These are phyloP conservation scores for Onychomys torridus DNA, from an alignment of 2,797 vertebrate species.

Conservation along the genomic window DNA sequence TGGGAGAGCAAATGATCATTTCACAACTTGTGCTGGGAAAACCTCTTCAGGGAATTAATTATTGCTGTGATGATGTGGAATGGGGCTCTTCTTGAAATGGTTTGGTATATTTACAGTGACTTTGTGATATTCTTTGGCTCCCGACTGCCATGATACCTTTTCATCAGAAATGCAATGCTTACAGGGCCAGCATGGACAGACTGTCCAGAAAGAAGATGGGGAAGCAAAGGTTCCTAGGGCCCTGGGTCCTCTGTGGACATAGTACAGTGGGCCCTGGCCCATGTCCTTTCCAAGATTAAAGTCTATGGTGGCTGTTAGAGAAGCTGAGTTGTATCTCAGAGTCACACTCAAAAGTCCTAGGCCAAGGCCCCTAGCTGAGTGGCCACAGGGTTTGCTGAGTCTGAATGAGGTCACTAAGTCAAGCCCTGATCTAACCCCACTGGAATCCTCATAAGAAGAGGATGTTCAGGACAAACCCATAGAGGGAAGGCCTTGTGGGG, in stretches of 20 bases:
- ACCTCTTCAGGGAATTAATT: constrained; percentile 74
- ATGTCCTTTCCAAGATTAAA: background rate
- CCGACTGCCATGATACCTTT: background rate
- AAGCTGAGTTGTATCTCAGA: background rate
- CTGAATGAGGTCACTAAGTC: background rate
- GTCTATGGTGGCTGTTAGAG: background rate
- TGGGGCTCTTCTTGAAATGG: constrained; percentile 39
- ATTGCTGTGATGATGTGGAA: constrained; percentile 48
- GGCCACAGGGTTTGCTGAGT: background rate
- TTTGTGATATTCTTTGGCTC: background rate
- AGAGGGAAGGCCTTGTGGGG: background rate
- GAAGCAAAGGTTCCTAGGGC: background rate
- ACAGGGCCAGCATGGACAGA: background rate
- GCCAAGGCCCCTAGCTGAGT: background rate
- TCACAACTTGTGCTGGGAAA: constrained; percentile 65
- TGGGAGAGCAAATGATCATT: constrained; percentile 57
- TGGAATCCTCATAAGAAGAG: background rate
- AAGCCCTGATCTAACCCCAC: background rate
- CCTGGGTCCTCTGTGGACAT: background rate
- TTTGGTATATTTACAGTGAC: constrained; percentile 22
- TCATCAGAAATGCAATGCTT: background rate
- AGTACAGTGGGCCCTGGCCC: accelerated
- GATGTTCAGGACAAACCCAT: background rate
- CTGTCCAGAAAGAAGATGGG: background rate
- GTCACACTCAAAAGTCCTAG: background rate